Conservation (phyloP, 23 tunicate species). For the Ciona savignyi region DNA sequence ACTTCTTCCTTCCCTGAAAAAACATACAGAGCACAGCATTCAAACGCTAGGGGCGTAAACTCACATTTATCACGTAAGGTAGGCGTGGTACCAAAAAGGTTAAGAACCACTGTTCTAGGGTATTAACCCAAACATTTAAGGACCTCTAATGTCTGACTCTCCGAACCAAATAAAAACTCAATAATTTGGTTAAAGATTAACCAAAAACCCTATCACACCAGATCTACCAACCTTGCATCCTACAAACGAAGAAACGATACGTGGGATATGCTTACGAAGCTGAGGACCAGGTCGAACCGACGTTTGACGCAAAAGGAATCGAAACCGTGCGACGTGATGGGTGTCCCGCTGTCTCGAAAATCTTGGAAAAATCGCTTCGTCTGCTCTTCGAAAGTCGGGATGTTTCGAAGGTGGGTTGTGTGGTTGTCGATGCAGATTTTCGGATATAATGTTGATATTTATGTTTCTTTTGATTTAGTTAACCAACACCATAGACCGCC, state of each 20-base stretch:
- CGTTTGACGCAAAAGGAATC: slow-evolving; percentile 93
- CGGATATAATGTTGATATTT: too few species aligned
- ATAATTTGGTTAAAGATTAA: too few species aligned
- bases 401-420: slow-evolving; percentile 46
- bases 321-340: slow-evolving; percentile 95
- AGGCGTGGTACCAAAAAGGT: too few species aligned
- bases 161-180: too few species aligned
- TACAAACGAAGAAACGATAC: slow-evolving; percentile 92
- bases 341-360: slow-evolving; percentile 65
- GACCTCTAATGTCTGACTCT: not conserved
- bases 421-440: not conserved
- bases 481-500: too few species aligned
- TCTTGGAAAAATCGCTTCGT: slow-evolving; percentile 44
- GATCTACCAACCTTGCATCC: slow-evolving; percentile 87
- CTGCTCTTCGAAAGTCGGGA: slow-evolving; percentile 65
- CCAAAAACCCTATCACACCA: slow-evolving; percentile 1
- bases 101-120: too few species aligned
- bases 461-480: too few species aligned
- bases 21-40: too few species aligned
- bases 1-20: too few species aligned
- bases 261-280: slow-evolving; percentile 87
- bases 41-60: too few species aligned
- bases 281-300: slow-evolving; percentile 68
- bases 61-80: too few species aligned
- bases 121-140: too few species aligned